phyloP scores from a whole-genome alignment of 1,140 invertebrate genomes.

The Solenopsis invicta region DNA sequence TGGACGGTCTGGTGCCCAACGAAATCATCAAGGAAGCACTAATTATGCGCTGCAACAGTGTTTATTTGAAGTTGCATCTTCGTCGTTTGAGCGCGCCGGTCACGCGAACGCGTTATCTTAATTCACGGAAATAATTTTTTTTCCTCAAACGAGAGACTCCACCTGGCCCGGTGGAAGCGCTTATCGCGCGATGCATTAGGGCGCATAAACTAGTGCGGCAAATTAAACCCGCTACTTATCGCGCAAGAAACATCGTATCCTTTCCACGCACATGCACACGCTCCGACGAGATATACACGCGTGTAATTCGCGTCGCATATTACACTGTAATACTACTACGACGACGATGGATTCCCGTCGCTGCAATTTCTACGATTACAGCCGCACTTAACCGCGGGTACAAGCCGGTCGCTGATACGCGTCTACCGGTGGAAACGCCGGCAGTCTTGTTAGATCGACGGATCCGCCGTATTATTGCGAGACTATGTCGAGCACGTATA shows the following conservation, averaged over 20 bases:
- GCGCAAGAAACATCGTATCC: conserved; percentile 24
- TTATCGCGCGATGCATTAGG: conserved; percentile 38
- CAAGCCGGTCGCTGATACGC: conserved; percentile 63
- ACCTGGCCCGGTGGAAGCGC: neutral
- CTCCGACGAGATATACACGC: neutral
- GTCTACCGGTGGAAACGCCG: conserved; percentile 59
- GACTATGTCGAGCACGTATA: conserved; percentile 66
- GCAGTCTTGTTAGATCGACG: conserved; percentile 68
- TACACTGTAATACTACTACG: conserved; percentile 15
- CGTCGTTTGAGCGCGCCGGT: neutral
- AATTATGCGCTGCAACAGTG: conserved; percentile 40
- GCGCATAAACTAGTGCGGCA: neutral
- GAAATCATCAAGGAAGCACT: conserved; percentile 21
- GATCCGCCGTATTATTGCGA: conserved; percentile 72
- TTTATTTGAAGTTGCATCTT: neutral
- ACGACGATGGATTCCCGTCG: conserved; percentile 59
- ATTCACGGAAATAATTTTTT: conserved; percentile 25
- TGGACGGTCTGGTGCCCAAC: neutral
- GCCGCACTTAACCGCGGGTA: conserved; percentile 71
- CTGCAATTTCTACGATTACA: conserved; percentile 75
- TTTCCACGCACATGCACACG: neutral
- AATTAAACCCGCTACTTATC: conserved; percentile 34
- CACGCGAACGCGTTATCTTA: conserved; percentile 43
- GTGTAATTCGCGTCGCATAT: conserved; percentile 56
- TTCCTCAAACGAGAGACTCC: neutral